Conservation (phyloP, 1,140 invertebrate species). For the Papilio glaucus region DNA sequence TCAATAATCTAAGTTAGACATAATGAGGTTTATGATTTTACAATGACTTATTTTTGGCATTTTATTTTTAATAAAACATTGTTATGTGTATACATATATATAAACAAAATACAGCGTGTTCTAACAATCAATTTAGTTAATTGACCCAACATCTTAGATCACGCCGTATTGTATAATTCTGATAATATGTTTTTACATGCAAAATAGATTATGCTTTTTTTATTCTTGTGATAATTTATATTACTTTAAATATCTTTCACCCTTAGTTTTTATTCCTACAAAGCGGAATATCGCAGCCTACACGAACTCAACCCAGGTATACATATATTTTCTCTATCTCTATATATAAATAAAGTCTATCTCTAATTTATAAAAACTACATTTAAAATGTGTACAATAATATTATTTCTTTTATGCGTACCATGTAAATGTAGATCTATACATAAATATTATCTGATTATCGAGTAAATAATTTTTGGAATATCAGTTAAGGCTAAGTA, state of each 20-base stretch:
- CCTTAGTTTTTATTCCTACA: conserved; percentile 59
- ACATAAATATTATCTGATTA: conserved; percentile 81
- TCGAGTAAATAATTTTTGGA: conserved; percentile 82
- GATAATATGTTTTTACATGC: conserved; percentile 44
- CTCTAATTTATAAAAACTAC: conserved; percentile 74
- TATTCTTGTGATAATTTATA: conserved; percentile 60
- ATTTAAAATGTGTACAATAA: conserved; percentile 77
- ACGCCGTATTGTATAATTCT: conserved; percentile 44
- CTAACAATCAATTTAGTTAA: conserved; percentile 44
- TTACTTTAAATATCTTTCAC: conserved; percentile 62
- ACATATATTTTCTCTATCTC: conserved; percentile 68
- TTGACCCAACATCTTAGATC: conserved; percentile 46
- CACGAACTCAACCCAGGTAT: conserved; percentile 66
- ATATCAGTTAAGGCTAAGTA: conserved; percentile 76
- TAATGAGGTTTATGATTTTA: conserved; percentile 73
- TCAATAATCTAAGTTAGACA: conserved; percentile 67
- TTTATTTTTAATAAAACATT: conserved; percentile 57
- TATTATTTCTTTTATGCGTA: conserved; percentile 76
- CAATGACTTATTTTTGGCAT: conserved; percentile 76
- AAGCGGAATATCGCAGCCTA: conserved; percentile 71
- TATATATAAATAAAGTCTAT: conserved; percentile 78
- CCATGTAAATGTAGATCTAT: conserved; percentile 79
- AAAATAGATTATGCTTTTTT: conserved; percentile 72
- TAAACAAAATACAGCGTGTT: conserved; percentile 45
- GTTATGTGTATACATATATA: conserved; percentile 55